Percentiles rank a stretch among this genome's conserved stretches.
Conservation (phyloP, 2,888 invertebrate genomes). For the Xylota segnis region DNA sequence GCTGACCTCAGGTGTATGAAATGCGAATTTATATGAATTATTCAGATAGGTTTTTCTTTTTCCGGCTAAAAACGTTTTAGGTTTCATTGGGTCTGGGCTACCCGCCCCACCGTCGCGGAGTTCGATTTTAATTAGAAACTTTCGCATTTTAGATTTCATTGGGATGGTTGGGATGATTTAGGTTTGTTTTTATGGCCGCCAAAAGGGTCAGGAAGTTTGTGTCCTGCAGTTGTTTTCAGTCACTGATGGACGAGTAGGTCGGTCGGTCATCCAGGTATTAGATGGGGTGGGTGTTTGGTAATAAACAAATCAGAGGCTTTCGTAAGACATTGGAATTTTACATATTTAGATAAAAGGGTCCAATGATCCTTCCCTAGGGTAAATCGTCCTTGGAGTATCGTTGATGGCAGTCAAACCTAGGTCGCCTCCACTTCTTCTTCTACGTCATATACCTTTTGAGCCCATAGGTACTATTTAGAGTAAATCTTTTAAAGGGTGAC, state of each 20-base stretch:
- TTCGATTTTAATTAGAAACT: slow-evolving; percentile 31
- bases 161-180: background rate
- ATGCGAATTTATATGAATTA: slow-evolving; percentile 44
- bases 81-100: slow-evolving; percentile 5
- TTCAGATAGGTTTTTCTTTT: slow-evolving; percentile 14
- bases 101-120: background rate
- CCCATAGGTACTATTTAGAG: too few species aligned
- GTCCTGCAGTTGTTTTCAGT: background rate
- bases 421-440: too few species aligned
- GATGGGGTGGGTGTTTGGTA: background rate
- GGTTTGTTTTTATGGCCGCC: background rate
- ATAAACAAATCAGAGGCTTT: background rate
- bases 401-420: too few species aligned
- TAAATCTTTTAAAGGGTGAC: too few species aligned
- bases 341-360: too few species aligned
- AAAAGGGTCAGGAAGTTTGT: background rate
- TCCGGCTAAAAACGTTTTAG: background rate
- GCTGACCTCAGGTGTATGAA: slow-evolving; percentile 44
- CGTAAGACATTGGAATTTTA: too few species aligned
- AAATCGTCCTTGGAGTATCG: too few species aligned
- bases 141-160: slow-evolving; percentile 6
- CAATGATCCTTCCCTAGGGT: too few species aligned
- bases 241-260: background rate
- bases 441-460: too few species aligned
- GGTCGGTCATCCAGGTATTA: background rate